A percentile compares a stretch with the other conserved stretches of the same genome.
These are phyloP conservation scores for Dipodomys stephensi DNA, from an alignment of 2,113 vertebrate species.

Conservation along the genomic window DNA sequence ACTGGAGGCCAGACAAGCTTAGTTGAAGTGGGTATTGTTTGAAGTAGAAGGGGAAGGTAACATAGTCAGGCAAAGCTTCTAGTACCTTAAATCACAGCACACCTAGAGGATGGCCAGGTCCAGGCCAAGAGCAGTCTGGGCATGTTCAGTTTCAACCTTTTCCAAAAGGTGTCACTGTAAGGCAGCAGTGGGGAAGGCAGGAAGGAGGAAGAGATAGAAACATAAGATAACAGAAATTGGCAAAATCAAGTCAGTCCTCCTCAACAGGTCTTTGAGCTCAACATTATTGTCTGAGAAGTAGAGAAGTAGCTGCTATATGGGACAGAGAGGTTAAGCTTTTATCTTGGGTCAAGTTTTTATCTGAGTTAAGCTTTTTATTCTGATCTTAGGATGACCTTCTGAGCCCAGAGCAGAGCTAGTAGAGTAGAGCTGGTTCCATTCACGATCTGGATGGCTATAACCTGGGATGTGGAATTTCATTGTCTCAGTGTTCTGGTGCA, in stretches of 20 bases:
- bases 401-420: not conserved
- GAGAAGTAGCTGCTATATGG: not conserved
- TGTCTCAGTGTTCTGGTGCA: constrained; percentile 26
- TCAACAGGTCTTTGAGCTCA: not conserved
- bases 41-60: constrained; percentile 4
- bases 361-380: not conserved
- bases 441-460: not conserved
- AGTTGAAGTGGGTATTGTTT: not conserved
- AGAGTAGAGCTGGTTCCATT: not conserved
- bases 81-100: not conserved
- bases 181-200: constrained; percentile 63
- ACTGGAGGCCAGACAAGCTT: not conserved
- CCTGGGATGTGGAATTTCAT: not conserved
- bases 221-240: constrained; percentile 60
- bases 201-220: constrained; percentile 24
- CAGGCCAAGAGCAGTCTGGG: not conserved
- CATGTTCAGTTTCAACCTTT: constrained; percentile 61
- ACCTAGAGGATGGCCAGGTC: not conserved
- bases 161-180: constrained; percentile 77
- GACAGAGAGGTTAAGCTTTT: not conserved
- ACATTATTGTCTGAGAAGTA: not conserved
- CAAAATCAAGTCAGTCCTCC: constrained; percentile 36
- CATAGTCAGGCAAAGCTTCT: constrained; percentile 30
- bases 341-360: not conserved
- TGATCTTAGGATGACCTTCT: constrained; percentile 31